Evolutionary conservation across 1,140 invertebrate genomes (phyloP).

Genomic region (Drosophila paulistorum): DNA sequence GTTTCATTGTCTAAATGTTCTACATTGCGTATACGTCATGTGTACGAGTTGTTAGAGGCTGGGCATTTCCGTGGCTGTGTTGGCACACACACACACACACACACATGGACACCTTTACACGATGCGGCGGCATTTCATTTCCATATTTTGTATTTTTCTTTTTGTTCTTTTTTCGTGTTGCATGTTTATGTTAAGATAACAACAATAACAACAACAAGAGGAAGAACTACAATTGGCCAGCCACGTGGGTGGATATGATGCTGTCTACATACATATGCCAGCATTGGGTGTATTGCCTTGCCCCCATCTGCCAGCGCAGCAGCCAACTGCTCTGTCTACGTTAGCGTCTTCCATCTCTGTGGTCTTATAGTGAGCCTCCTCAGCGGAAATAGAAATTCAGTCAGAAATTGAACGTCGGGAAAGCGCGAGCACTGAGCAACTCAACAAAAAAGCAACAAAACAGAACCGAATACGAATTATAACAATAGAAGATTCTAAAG

Average conservation of each 20-base stretch:
- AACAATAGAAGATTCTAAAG: conserved; percentile 5
- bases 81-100: background rate
- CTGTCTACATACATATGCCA: conserved; percentile 19
- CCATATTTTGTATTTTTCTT: conserved; percentile 40
- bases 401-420: conserved; percentile 69
- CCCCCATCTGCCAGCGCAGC: conserved; percentile 15
- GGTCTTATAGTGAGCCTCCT: conserved; percentile 53
- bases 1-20: background rate
- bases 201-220: conserved; percentile 45
- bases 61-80: background rate
- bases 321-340: conserved; percentile 26
- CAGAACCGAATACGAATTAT: background rate
- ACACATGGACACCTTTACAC: conserved; percentile 15
- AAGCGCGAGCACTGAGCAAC: conserved; percentile 27
- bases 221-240: conserved; percentile 43
- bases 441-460: background rate
- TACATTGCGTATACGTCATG: conserved; percentile 8
- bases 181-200: conserved; percentile 66
- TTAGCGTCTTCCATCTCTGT: conserved; percentile 22
- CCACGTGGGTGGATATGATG: conserved; percentile 62
- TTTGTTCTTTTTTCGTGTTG: conserved; percentile 20
- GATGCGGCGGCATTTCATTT: conserved; percentile 22
- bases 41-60: background rate
- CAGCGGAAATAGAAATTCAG: conserved; percentile 69
- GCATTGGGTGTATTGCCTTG: conserved; percentile 32